These are phyloP conservation scores for Crypturellus undulatus DNA, from an alignment of 2,113 vertebrate species.

Conservation along the genomic window DNA sequence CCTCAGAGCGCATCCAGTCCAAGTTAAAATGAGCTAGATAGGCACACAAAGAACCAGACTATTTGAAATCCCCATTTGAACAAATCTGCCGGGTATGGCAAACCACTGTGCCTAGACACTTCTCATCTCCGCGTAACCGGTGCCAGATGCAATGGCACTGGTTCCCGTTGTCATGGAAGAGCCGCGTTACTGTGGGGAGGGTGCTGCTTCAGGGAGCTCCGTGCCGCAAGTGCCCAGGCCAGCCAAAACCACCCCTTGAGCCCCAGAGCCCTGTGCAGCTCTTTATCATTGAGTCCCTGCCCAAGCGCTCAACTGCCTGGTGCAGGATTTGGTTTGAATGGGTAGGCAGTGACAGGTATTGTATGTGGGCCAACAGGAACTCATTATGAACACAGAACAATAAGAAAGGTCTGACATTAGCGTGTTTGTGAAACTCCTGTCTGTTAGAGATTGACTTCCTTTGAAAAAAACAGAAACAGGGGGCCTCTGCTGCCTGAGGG, in stretches of 20 bases:
- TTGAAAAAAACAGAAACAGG: neutral
- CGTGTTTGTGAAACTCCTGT: constrained; percentile 33
- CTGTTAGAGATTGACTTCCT: constrained; percentile 40
- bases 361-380: constrained; percentile 25
- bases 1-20: neutral
- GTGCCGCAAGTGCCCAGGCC: neutral
- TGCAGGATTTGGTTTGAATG: neutral
- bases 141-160: constrained; percentile 45
- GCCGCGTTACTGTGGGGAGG: neutral
- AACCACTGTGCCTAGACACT: neutral
- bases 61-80: constrained; percentile 1
- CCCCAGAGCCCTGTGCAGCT: neutral
- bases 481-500: constrained; percentile 34
- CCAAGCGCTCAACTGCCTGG: neutral
- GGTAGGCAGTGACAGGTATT: constrained; percentile 26
- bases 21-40: constrained; percentile 46
- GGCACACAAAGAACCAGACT: neutral
- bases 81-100: constrained; percentile 1
- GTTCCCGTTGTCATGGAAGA: constrained; percentile 14
- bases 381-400: constrained; percentile 38
- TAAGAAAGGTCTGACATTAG: constrained; percentile 9
- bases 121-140: constrained; percentile 15
- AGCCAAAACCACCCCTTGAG: neutral
- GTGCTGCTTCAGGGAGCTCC: neutral
- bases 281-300: neutral